Evolutionary conservation across 2,888 invertebrate species (phyloP).

Genomic region (Meta bourneti): DNA sequence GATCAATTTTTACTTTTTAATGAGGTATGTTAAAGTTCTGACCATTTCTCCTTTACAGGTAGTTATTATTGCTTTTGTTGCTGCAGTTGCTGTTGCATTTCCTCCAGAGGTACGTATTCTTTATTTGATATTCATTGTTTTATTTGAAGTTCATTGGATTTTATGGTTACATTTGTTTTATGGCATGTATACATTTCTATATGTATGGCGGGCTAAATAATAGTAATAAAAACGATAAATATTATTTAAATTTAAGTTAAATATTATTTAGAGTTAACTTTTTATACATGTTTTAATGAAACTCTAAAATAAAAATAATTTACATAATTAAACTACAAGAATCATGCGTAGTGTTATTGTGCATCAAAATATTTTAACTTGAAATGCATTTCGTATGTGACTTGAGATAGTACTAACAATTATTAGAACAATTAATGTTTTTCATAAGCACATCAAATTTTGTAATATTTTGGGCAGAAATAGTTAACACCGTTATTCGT

Average conservation of each 20-base stretch:
- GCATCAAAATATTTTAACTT: too few species aligned
- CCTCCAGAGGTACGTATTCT: neutral
- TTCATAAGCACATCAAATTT: too few species aligned
- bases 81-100: neutral
- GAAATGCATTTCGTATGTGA: too few species aligned
- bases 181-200: neutral
- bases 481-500: too few species aligned
- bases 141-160: neutral
- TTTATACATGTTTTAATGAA: neutral
- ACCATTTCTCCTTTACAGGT: neutral
- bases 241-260: neutral
- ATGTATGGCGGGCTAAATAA: neutral
- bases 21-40: too few species aligned
- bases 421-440: too few species aligned
- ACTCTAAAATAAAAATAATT: neutral
- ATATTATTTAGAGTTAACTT: neutral
- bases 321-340: neutral
- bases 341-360: too few species aligned
- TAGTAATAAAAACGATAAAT: neutral
- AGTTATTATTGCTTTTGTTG: neutral
- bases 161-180: neutral
- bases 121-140: neutral
- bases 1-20: too few species aligned
- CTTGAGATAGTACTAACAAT: too few species aligned
- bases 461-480: too few species aligned